Percentiles rank a stretch among this genome's conserved stretches.
These are phyloP conservation scores for Apis florea DNA, from an alignment of 1,140 invertebrate genomes.

Conservation along the genomic window DNA sequence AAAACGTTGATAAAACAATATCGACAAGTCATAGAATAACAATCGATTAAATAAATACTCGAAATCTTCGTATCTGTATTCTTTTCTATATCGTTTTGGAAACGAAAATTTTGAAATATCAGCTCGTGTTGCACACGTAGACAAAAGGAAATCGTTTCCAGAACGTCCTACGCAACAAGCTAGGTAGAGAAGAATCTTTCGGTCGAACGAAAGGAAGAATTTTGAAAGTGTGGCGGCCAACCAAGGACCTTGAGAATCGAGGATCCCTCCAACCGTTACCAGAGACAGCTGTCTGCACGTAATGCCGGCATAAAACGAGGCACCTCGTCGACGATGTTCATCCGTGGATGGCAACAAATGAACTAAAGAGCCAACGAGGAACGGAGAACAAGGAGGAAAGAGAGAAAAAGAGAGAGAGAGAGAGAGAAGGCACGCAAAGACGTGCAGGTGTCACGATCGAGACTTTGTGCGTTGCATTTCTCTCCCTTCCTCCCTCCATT, in stretches of 20 bases:
- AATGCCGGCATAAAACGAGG: slow-evolving; percentile 42
- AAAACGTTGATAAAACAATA: too few relatives aligned
- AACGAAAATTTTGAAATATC: background rate
- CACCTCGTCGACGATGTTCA: slow-evolving; percentile 35
- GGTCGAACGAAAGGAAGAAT: slow-evolving; percentile 38
- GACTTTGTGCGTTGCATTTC: slow-evolving; percentile 35
- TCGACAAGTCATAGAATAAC: too few relatives aligned
- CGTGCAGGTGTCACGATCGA: slow-evolving; percentile 57
- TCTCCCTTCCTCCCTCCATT: background rate
- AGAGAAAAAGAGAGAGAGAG: slow-evolving; percentile 11
- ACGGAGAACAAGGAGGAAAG: background rate
- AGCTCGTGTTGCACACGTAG: background rate
- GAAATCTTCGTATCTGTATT: too few relatives aligned
- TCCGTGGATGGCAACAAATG: slow-evolving; percentile 41
- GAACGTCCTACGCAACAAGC: background rate
- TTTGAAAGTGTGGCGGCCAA: slow-evolving; percentile 47
- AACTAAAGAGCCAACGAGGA: background rate
- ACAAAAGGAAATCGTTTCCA: background rate
- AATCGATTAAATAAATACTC: too few relatives aligned
- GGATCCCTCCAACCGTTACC: slow-evolving; percentile 61
- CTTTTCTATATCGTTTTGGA: background rate
- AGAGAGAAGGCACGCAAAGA: slow-evolving; percentile 11
- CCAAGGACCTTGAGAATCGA: slow-evolving; percentile 55
- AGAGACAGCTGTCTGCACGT: slow-evolving; percentile 57
- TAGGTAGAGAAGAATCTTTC: too few relatives aligned